These are phyloP conservation scores for Diarsia dahlii DNA, from an alignment of 2,888 invertebrate species.

Conservation along the genomic window DNA sequence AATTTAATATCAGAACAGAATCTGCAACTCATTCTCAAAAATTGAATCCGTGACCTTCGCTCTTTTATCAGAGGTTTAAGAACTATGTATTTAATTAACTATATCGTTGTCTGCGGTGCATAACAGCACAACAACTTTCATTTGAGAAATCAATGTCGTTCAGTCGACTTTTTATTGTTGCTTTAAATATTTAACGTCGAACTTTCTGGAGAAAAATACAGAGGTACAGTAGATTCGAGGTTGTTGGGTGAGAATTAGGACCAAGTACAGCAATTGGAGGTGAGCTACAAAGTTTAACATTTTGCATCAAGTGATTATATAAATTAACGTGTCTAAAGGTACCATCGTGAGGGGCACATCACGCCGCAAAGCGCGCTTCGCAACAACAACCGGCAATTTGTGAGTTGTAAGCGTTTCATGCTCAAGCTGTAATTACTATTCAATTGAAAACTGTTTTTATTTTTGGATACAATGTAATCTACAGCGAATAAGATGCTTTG, in stretches of 20 bases:
- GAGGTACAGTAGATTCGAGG: conserved; percentile 25
- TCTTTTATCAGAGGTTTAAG: conserved; percentile 67
- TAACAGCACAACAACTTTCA: conserved; percentile 75
- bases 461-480: conserved; percentile 43
- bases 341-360: conserved; percentile 77
- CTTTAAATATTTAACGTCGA: conserved; percentile 52
- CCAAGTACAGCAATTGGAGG: conserved; percentile 52
- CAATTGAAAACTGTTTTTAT: conserved; percentile 74
- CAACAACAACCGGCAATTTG: conserved; percentile 77
- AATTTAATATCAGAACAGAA: conserved; percentile 64
- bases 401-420: conserved; percentile 69
- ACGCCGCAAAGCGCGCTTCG: conserved; percentile 68
- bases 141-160: conserved; percentile 75
- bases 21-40: conserved; percentile 75
- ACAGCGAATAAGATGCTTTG: conserved; percentile 1
- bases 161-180: conserved; percentile 65
- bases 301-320: conserved; percentile 75
- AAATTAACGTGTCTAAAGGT: conserved; percentile 81
- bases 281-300: conserved; percentile 63
- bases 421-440: conserved; percentile 74
- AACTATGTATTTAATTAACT: conserved; percentile 71
- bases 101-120: conserved; percentile 62
- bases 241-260: conserved; percentile 53
- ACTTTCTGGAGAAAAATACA: conserved; percentile 51
- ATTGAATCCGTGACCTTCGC: conserved; percentile 77